phyloP scores from a whole-genome alignment of 2,888 invertebrate genomes.

The Diabrotica balteata region DNA sequence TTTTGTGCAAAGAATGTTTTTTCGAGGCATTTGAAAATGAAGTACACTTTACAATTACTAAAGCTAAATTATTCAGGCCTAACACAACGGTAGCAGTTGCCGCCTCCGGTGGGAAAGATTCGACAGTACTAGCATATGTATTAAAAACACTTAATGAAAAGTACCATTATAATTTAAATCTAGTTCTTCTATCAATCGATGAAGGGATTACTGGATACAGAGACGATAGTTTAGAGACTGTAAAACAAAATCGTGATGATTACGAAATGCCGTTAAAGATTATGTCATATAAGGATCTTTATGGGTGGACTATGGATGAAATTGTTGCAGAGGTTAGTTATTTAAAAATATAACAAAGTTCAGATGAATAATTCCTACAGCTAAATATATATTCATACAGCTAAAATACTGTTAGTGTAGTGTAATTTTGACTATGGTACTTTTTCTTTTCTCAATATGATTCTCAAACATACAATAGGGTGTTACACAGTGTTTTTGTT shows the following conservation, averaged over 20 bases:
- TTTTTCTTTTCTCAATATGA: too few species aligned
- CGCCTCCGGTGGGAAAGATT: conserved; percentile 95
- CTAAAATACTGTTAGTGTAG: too few species aligned
- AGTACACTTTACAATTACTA: conserved; percentile 88
- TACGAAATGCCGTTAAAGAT: conserved; percentile 94
- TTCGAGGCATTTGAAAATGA: conserved; percentile 93
- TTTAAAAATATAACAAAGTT: too few species aligned
- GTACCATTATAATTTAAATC: conserved; percentile 87
- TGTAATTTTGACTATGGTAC: too few species aligned
- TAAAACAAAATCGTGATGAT: conserved; percentile 91
- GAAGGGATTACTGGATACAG: conserved; percentile 97
- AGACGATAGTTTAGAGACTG: conserved; percentile 96
- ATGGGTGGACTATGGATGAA: conserved; percentile 99
- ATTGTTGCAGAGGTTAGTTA: conserved; percentile 81
- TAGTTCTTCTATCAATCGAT: conserved; percentile 94
- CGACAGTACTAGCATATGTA: conserved; percentile 95
- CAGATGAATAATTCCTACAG: too few species aligned
- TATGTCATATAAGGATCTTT: conserved; percentile 94
- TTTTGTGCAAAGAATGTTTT: conserved; percentile 94
- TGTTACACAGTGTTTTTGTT: too few species aligned
- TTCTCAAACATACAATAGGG: too few species aligned
- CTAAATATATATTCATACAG: too few species aligned
- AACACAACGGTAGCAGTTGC: conserved; percentile 92
- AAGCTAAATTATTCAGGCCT: conserved; percentile 79
- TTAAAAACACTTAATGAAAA: conserved; percentile 90